Base-by-base conservation (phyloP, 2,113 vertebrate species). In the Ceratotherium simum region DNA sequence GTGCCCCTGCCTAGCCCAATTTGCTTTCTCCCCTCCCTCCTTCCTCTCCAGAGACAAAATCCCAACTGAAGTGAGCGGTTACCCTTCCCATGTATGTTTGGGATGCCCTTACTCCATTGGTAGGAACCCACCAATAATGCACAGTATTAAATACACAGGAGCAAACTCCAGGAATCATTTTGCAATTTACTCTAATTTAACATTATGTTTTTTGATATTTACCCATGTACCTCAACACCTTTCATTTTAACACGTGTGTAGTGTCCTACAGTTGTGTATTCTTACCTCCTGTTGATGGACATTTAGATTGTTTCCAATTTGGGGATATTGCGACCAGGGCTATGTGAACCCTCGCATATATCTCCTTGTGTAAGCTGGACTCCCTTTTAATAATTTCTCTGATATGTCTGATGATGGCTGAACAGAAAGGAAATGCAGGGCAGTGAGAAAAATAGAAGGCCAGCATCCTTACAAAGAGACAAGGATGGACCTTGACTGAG, bases 261-360 rank as follows among this genome's bases (percentile, higher is more conserved):
- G 8, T 1, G 1, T 21, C 7, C 8, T 16, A 11, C 1, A 14
- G 3, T 65, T 36, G 18, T 73, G 2, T n/a, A 42, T 18, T 83
- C 14, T 18, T 72, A 42, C 64, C 16, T 62, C 14, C 39, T 42
- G 23, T 1, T 25, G 23, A 75, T 29, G 60, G 39, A 51, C n/a
- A 23, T 29, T 86, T 31, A 10, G 11, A 17, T 31, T 69, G 16
- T 20, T 87, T 85, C 36, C 58, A 58, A 0, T 51, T 58, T 31
- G 23, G 51, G 16, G 36, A 21, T 33, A 14, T 8, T 78, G 16
- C 60, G 12, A 1, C 20, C 16, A 56, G 17, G 21, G 20, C 1
- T 33, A 1, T 10, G 14, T 42, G 67, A 86, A 70, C 33, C 12
- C 27, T 56, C 16, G 0, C 25, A 29, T 56, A 0, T 51, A 18